Conservation (phyloP, 2,797 vertebrate species). For the Macropus fuliginosus region DNA sequence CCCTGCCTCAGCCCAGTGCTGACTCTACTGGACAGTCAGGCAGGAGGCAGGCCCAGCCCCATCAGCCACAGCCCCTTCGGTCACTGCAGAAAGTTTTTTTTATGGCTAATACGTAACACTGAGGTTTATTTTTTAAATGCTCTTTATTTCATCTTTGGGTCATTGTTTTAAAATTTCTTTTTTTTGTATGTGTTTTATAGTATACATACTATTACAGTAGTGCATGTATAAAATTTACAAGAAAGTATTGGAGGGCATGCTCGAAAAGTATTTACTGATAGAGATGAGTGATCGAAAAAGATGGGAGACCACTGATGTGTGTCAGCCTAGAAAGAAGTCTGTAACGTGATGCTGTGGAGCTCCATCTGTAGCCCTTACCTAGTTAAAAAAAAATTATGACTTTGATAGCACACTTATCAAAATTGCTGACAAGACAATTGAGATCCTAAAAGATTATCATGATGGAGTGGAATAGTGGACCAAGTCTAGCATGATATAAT, state of each 20-base stretch:
- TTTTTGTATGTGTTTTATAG: not conserved
- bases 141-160: not conserved
- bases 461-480: not conserved
- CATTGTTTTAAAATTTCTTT: not conserved
- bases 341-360: not conserved
- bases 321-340: not conserved
- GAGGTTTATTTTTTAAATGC: not conserved
- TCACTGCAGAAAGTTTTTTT: not conserved
- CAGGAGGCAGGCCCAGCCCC: not conserved
- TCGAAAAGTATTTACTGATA: not conserved
- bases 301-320: not conserved
- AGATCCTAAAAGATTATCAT: not conserved
- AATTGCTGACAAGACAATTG: not conserved
- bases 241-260: not conserved
- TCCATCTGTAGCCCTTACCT: not conserved
- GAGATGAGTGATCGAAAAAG: not conserved
- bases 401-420: not conserved
- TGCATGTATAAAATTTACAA: not conserved
- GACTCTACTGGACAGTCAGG: not conserved
- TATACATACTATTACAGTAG: not conserved
- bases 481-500: not conserved
- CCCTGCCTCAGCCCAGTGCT: not conserved
- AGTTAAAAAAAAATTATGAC: not conserved
- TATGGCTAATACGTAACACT: not conserved
- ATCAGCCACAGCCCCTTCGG: not conserved